A percentile compares a stretch with the other conserved stretches of the same genome.
Conservation (phyloP, 2,888 invertebrate genomes). For the Nymphalis polychloros region DNA sequence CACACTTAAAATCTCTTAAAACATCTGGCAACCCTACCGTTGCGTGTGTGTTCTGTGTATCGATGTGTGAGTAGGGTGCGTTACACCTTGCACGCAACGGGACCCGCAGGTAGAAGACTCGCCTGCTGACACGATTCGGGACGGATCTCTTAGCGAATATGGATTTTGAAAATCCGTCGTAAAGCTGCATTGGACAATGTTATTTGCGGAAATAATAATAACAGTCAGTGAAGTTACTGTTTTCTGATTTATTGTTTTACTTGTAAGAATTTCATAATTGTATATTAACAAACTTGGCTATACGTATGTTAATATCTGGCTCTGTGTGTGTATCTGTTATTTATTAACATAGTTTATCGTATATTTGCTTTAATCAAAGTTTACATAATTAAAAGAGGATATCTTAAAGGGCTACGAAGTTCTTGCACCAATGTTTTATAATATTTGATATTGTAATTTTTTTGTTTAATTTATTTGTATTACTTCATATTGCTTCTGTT, state of each 20-base stretch:
- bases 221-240: constrained; percentile 24
- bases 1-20: constrained; percentile 4
- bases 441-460: too few relatives aligned
- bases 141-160: constrained; percentile 72
- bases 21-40: constrained; percentile 33
- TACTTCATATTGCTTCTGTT: too few relatives aligned
- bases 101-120: constrained; percentile 72
- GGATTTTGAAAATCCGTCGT: constrained; percentile 45
- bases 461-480: too few relatives aligned
- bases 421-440: too few relatives aligned
- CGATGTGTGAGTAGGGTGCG: constrained; percentile 46
- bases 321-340: too few relatives aligned
- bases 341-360: too few relatives aligned
- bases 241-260: not conserved
- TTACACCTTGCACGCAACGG: constrained; percentile 79
- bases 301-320: too few relatives aligned
- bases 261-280: not conserved
- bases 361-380: too few relatives aligned
- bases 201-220: constrained; percentile 39
- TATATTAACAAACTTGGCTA: not conserved
- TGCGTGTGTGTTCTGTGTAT: constrained; percentile 42
- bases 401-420: too few relatives aligned
- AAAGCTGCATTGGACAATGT: constrained; percentile 33
- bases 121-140: constrained; percentile 68
- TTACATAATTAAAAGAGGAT: too few relatives aligned